Base-by-base conservation (phyloP, 2,113 vertebrate species). In the Talpa occidentalis region DNA sequence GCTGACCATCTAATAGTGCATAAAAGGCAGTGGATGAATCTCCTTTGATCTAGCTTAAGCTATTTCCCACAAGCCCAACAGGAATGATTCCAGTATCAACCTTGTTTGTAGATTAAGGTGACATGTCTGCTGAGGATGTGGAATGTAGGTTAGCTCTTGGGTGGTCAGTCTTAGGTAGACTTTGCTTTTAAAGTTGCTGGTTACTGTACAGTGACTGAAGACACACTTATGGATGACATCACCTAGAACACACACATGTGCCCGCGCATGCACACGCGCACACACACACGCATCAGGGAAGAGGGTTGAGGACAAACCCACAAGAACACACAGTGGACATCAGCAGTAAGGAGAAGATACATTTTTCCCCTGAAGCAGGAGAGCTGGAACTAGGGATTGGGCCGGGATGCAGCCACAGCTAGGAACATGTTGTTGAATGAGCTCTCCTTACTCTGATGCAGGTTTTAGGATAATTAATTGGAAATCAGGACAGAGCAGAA, bases 301-400 rank as follows among this genome's bases (percentile, higher is more conserved):
- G 78, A 30, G 10, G 70, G 7, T 3, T 26, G 10, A 76, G n/a
- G 3, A 10, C 19, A 28, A 17, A 3, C 17, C 26, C 5, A 5
- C 2, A 67, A 17, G n/a, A 28, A 47, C 11, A 49, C 9, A 1
- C 9, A 24, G 0, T 12, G 19, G 35, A 8, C 6, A 6, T 10
- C 59, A 77, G 16, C 17, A 83, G 76, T 77, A 24, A 44, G 32
- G 22, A 47, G 22, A 47, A 40, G 16, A 30, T 44, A 9, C 2
- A 0, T 6, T 78, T 86, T 81, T 80, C 24, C 74, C 37, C 35
- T 52, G 32, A 90, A 73, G 66, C 19, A 2, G 6, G 40, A 74
- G 15, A 26, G 6, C 32, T 67, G 22, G 59, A 66, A 10, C 9
- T 21, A 37, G 19, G 22, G 17, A 9, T 0, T 37, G 4, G 24